Conservation (phyloP, 2,888 invertebrate genomes). For the Apeira syringaria region DNA sequence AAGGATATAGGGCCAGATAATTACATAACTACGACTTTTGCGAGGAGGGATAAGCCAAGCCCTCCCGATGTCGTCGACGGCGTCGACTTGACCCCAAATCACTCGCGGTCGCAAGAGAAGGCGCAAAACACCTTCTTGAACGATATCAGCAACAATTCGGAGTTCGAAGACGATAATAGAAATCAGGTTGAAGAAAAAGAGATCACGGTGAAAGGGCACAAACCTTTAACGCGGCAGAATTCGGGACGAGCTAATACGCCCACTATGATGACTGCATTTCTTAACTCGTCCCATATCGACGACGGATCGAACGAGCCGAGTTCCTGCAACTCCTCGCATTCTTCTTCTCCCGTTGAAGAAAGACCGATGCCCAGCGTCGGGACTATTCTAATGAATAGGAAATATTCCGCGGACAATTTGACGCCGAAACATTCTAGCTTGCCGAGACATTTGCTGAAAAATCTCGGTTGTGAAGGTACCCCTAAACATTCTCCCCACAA, state of each 20-base stretch:
- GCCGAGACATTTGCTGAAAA: constrained; percentile 71
- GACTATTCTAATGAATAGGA: constrained; percentile 71
- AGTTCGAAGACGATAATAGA: constrained; percentile 77
- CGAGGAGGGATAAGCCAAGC: constrained; percentile 69
- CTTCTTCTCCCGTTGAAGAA: constrained; percentile 70
- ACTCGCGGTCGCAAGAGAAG: constrained; percentile 74
- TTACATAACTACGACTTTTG: constrained; percentile 87
- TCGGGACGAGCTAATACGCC: constrained; percentile 83
- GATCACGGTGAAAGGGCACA: constrained; percentile 85
- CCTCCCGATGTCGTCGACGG: constrained; percentile 56
- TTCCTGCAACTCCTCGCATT: constrained; percentile 72
- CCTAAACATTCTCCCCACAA: constrained; percentile 72
- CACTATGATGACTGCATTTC: constrained; percentile 76
- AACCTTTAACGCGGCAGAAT: constrained; percentile 86
- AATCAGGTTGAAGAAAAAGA: constrained; percentile 80
- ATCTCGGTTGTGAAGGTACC: constrained; percentile 66
- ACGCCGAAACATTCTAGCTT: constrained; percentile 76
- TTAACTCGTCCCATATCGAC: constrained; percentile 71
- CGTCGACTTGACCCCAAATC: constrained; percentile 63
- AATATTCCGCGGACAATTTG: constrained; percentile 69
- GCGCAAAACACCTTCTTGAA: constrained; percentile 74
- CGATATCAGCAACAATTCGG: constrained; percentile 74
- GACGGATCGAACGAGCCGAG: constrained; percentile 65
- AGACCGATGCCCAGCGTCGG: constrained; percentile 62
- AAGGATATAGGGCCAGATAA: constrained; percentile 89